Percentiles rank a stretch among this genome's conserved stretches.
phyloP scores from a whole-genome alignment of 2,888 invertebrate genomes.

The Oligia strigilis region DNA sequence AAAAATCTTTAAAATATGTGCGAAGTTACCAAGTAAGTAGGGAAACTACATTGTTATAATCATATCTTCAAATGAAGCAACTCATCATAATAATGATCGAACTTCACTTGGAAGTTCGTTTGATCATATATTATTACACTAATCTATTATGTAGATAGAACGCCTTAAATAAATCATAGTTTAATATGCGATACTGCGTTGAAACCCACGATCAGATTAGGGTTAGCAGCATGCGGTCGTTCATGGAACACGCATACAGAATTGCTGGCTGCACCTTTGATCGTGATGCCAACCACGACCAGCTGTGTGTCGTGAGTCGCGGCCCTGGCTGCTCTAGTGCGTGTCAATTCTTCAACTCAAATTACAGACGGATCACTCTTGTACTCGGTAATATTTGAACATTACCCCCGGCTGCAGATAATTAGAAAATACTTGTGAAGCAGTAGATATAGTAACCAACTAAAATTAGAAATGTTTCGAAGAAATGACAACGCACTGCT shows the following conservation, averaged over 20 bases:
- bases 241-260: constrained; percentile 33
- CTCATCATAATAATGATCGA: too few relatives aligned
- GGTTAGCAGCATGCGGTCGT: constrained; percentile 37
- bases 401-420: constrained; percentile 34
- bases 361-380: constrained; percentile 35
- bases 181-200: constrained; percentile 19
- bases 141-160: neutral
- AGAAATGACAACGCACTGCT: constrained; percentile 74
- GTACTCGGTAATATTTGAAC: constrained; percentile 26
- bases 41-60: too few relatives aligned
- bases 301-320: constrained; percentile 38
- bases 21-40: too few relatives aligned
- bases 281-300: constrained; percentile 36
- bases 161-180: constrained; percentile 13
- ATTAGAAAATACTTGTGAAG: constrained; percentile 43
- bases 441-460: constrained; percentile 48
- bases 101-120: too few relatives aligned
- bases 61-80: too few relatives aligned
- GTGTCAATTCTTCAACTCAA: constrained; percentile 44
- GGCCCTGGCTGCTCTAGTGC: constrained; percentile 29
- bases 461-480: constrained; percentile 59
- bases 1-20: too few relatives aligned
- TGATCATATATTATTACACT: neutral
- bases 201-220: constrained; percentile 26
- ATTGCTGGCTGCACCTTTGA: constrained; percentile 45